Evolutionary conservation across 2,797 vertebrate species (phyloP).

Genomic region (Rhyacichthys aspro): DNA sequence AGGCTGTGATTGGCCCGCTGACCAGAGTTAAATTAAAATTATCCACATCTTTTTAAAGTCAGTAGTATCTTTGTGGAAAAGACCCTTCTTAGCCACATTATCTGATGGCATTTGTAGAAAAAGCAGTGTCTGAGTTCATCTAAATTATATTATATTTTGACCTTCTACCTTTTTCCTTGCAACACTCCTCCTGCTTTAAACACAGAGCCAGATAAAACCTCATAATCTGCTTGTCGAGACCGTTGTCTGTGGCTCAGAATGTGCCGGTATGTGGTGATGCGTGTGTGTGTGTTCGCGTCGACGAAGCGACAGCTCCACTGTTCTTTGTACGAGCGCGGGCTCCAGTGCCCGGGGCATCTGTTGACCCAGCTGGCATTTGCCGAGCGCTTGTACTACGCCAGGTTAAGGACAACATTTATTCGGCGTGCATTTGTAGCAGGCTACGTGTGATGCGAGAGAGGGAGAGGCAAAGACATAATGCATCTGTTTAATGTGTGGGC

Average conservation of each 20-base stretch:
- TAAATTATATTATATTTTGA: conserved; percentile 31
- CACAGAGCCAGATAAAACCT: conserved; percentile 65
- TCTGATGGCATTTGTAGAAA: too few relatives aligned
- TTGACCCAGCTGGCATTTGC: conserved; percentile 78
- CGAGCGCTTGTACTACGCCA: conserved; percentile 62
- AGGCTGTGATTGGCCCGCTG: too few relatives aligned
- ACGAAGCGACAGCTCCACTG: conserved; percentile 43
- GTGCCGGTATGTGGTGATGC: conserved; percentile 47
- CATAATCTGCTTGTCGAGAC: conserved; percentile 64
- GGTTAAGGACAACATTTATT: conserved; percentile 74
- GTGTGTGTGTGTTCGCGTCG: conserved; percentile 4
- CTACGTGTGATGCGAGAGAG: neutral
- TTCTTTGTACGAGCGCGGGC: conserved; percentile 55
- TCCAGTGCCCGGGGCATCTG: conserved; percentile 69
- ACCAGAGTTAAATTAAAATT: too few relatives aligned
- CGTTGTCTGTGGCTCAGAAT: conserved; percentile 46
- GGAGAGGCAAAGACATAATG: neutral
- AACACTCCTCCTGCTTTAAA: conserved; percentile 37
- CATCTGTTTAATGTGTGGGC: conserved; percentile 20
- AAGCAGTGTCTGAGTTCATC: too few relatives aligned
- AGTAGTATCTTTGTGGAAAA: too few relatives aligned
- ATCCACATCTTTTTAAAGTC: too few relatives aligned
- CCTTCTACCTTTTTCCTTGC: conserved; percentile 31
- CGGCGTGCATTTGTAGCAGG: conserved; percentile 49
- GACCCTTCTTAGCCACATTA: too few relatives aligned